phyloP scores from a whole-genome alignment of 2,888 invertebrate species.

The Drosophila tripunctata region DNA sequence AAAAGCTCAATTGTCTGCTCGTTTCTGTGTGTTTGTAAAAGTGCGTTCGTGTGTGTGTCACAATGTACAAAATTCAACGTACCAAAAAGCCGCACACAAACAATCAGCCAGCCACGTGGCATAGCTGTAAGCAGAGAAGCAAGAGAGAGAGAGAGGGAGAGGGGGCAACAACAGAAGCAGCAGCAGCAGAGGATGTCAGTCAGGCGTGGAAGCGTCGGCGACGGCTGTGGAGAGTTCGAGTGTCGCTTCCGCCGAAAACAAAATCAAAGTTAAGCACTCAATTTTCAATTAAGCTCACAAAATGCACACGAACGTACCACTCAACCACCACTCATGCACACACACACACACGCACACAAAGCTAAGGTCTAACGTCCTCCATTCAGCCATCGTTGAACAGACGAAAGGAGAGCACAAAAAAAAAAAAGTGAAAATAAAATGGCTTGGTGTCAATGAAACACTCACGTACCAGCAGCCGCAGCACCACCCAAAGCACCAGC shows the following conservation, averaged over 20 bases:
- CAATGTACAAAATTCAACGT: constrained; percentile 60
- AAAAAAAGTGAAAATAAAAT: constrained; percentile 49
- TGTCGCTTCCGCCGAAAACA: constrained; percentile 66
- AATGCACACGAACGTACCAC: constrained; percentile 60
- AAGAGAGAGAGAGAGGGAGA: background rate
- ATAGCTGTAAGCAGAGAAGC: background rate
- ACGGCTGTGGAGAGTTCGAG: constrained; percentile 58
- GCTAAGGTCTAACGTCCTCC: constrained; percentile 44
- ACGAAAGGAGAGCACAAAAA: constrained; percentile 11
- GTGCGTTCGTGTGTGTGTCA: constrained; percentile 16
- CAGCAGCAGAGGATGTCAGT: constrained; percentile 27
- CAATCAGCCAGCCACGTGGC: constrained; percentile 45
- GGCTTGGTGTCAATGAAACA: constrained; percentile 57
- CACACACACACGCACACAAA: constrained; percentile 23
- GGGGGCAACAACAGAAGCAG: background rate
- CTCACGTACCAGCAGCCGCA: constrained; percentile 34
- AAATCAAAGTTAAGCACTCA: constrained; percentile 78
- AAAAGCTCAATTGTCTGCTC: constrained; percentile 7
- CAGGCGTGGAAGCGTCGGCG: constrained; percentile 40
- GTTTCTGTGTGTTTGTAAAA: constrained; percentile 1
- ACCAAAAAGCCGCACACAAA: constrained; percentile 68
- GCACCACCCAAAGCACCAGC: background rate
- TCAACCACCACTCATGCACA: constrained; percentile 14
- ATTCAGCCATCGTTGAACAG: constrained; percentile 38
- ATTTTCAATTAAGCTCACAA: constrained; percentile 77